Evolutionary conservation across 2,113 vertebrate species (phyloP), one percentile per base, ranked within the genome.

Genomic region (Lethenteron camtschaticum): DNA sequence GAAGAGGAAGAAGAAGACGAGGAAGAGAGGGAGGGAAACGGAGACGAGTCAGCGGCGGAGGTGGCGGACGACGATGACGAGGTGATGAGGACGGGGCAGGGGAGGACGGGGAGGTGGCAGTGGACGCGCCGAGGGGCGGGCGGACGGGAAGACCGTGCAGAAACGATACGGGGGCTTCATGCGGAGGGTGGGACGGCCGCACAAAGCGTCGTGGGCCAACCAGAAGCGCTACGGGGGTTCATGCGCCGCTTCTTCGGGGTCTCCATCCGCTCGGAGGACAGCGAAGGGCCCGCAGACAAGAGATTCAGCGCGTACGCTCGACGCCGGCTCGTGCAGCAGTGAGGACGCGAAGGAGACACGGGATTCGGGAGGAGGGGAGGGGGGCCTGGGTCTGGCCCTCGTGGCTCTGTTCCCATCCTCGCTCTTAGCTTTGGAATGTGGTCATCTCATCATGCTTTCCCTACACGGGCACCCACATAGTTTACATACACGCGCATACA

Each of bases 151-250:
- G 63, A 16, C 24, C 78, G 79, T 95, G 57, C 91, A 95, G 76
- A 99, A 99, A 75, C 84, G 94, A 71, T 99, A 99, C 1, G 94
- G 94, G 0, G 94, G 94, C 69, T 99, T 99, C 79, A 77, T 99
- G 85, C 79, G 89, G 73, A 83, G 89, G 74, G 86, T 96, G 77
- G 71, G 71, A 11, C 85, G 91, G 3, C 91, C 94, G 72, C 63
- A 9, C n/a, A 95, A 90, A 79, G 78, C 92, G 57, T 88, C 86
- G 74, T 95, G 89, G 92, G 86, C 91, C 81, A 94, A 88, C 75
- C 86, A 90, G 80, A 90, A 96, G 76, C 80, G 90, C 14, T 96
- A 95, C 8, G 94, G 90, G 1, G 89, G 3, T 95, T 92, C 78
- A 83, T 95, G 77, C 78, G 90, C 69, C 83, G 87, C 68, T 89